phyloP scores from a whole-genome alignment of 1,140 invertebrate species.

The Rhopalosiphum maidis region DNA sequence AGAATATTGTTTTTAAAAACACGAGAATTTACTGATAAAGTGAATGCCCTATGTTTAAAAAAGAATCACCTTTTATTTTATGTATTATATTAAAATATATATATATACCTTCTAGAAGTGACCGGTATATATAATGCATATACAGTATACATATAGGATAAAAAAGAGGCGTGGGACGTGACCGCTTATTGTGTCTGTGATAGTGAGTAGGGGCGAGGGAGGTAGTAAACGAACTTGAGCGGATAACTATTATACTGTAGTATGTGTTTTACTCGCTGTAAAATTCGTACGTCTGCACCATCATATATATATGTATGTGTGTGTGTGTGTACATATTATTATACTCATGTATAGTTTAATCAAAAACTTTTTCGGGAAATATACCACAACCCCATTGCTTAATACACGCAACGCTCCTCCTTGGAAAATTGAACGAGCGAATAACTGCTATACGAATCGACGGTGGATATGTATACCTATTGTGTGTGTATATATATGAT shows the following conservation, averaged over 20 bases:
- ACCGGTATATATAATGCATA: not conserved
- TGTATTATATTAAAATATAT: not conserved
- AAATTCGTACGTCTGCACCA: not conserved
- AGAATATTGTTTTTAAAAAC: not conserved
- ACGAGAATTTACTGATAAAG: not conserved
- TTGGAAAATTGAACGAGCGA: not conserved
- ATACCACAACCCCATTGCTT: not conserved
- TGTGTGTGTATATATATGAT: not conserved
- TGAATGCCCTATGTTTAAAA: not conserved
- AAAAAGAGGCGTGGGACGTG: not conserved
- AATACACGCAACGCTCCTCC: not conserved
- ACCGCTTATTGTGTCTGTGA: not conserved
- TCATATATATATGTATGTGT: not conserved
- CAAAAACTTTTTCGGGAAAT: constrained; percentile 34
- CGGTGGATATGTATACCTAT: not conserved
- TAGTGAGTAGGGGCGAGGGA: not conserved
- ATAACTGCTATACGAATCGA: not conserved
- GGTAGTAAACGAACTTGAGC: not conserved
- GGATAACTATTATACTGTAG: not conserved
- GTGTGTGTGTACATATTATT: not conserved
- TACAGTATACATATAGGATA: not conserved
- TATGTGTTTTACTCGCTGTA: not conserved
- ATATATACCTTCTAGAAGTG: not conserved
- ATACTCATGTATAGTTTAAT: constrained; percentile 27
- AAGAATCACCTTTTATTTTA: not conserved